Conservation (phyloP, 2,113 vertebrate genomes). For the Apaloderma vittatum region DNA sequence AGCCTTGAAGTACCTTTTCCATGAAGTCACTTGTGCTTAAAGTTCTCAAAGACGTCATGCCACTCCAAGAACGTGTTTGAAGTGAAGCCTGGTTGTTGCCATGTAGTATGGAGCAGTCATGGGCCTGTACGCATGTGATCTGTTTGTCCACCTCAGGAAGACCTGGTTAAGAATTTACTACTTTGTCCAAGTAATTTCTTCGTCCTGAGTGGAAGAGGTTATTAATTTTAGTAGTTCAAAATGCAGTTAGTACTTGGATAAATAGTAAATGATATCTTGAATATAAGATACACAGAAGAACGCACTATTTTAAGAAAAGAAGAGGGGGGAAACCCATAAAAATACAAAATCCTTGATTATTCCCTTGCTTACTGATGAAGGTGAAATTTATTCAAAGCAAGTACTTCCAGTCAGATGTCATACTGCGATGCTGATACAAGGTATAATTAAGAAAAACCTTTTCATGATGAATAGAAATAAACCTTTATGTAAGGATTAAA, state of each 20-base stretch:
- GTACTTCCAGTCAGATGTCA: background rate
- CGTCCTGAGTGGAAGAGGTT: background rate
- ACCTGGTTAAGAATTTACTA: background rate
- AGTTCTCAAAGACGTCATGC: background rate
- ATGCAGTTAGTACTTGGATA: background rate
- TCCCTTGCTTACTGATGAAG: background rate
- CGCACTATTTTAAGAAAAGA: fast-evolving
- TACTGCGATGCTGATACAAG: background rate
- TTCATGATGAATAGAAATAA: background rate
- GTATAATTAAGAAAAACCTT: background rate
- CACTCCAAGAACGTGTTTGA: background rate
- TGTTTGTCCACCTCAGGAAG: background rate
- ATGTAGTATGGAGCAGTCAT: fast-evolving
- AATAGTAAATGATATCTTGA: background rate
- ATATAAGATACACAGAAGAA: background rate
- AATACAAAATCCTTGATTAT: background rate
- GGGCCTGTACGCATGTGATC: background rate
- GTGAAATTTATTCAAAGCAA: background rate
- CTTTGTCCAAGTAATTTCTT: background rate
- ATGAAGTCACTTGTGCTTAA: background rate
- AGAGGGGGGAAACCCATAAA: fast-evolving
- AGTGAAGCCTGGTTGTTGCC: fast-evolving
- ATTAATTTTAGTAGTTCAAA: background rate
- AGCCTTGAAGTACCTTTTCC: background rate
- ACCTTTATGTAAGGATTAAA: background rate